Base-by-base conservation (phyloP, 2,797 vertebrate species). In the Lacerta agilis region DNA sequence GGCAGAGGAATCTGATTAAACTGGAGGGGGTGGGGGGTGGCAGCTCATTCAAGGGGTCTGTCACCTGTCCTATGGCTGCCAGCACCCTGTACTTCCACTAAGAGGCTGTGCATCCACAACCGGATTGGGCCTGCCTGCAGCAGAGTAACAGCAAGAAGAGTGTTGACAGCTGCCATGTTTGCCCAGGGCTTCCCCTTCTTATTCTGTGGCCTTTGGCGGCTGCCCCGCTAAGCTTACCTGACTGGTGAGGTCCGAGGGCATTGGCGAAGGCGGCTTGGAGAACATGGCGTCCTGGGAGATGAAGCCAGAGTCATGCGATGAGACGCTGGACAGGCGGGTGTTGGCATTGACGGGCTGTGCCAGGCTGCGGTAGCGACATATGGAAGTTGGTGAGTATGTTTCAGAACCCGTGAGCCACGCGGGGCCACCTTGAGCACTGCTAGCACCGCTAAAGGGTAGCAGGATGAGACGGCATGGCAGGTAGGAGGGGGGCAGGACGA, bases 251-350 rank as follows among this genome's bases (percentile, higher is more conserved):
- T 99, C 99, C 2, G 98, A 98, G 93, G 99, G 99, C 99, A 99
- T 99, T 36, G 99, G 98, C 2, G 99, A 99, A n/a, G 99, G 98
- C 0, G 99, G 98, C 94, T 99, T 99, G 97, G 99, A 99, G 95
- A 98, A 98, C 90, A 97, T 91, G 55, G 98, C 97, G 0, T 99
- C 99, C 97, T 99, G 99, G 88, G 99, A 99, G 95, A 99, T 96
- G 91, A 99, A 99, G 96, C 99, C 99, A 0, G 99, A 99, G 95
- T 99, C 99, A 5, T 99, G 99, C 49, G 99, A 99, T 72, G 99
- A 99, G 95, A 99, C 97, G 43, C 98, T 99, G 98, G 98, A 98
- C 95, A 99, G 98, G 96, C 98, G 98, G 76, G 98, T 96, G 91
- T 97, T 66, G 90, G 97, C 93, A 1, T 97, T 92, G 0, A 95